Evolutionary conservation across 2,797 vertebrate species (phyloP), one percentile per base, ranked within the genome.

Genomic region (Myotis vivesi): DNA sequence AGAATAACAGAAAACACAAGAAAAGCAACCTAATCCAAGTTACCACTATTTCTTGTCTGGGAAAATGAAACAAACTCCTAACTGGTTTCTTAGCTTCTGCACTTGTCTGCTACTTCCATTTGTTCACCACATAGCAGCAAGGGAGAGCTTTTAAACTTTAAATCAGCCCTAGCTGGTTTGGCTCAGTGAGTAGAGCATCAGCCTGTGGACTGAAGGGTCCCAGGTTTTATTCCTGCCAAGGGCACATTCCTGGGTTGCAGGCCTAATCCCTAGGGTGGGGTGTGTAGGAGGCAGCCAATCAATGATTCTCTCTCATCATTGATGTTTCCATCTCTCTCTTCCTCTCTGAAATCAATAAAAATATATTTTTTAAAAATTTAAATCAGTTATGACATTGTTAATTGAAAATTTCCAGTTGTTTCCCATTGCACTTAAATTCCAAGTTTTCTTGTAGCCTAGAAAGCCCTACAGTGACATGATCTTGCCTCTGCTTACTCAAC

Each of bases 381-480:
- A 87, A 76, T 64, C 53, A 46, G 73, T 51, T 51, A 77, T 77
- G 44, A 46, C 2, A 68, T 36, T 22, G 20, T 75, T 62, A 19
- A 73, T 53, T n/a, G 77, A 85, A 87, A 81, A 33, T 80, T 77
- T 92, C 23, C 16, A 81, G n/a, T 62, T 90, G 33, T 46, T 93
- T 93, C 33, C 38, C 53, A 84, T 92, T 46, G 85, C 20, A 49
- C 13, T 53, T 88, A 68, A 13, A 62, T 41, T 62, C 20, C n/a
- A 76, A 77, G 17, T n/a, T 79, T 84, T 69, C 73, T 28, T 13
- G 22, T 33, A 75, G 25, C n/a, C 81, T 68, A 85, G 51, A 91
- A 79, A 73, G 6, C 6, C 57, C 69, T 51, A 33, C 6, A 62
- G 23, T 87, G n/a, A 13, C 53, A 72, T 41, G 20, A 57, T 69